Base-by-base conservation (phyloP, 1,140 invertebrate species). In the Drosophila pachea region DNA sequence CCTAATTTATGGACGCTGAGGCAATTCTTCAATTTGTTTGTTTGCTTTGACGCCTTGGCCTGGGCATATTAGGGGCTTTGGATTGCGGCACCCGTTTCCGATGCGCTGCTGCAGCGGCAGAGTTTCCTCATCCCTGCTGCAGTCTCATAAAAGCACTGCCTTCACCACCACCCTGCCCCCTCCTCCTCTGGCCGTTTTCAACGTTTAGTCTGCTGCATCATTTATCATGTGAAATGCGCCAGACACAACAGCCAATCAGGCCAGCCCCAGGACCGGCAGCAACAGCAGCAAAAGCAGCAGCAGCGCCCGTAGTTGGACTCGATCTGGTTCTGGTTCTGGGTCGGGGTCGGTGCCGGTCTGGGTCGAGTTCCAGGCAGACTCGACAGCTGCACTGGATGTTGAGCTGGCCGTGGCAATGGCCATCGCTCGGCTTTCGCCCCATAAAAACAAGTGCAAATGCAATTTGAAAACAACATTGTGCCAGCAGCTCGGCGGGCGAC, bases 391-490 rank as follows among this genome's bases (percentile, higher is more conserved):
- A 69, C 4, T 69, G 53, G 61, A 50, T 69, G 53, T 64, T 64
- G 49, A 38, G 49, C 29, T 56, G 50, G 40, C 33, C 35, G 14
- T 35, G 70, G 64, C 67, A 70, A 54, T 61, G 75, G 53, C 67
- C 52, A 64, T 48, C 8, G 31, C 31, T 33, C 49, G 58, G 43
- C 58, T 53, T 65, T 65, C 47, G 68, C 43, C 43, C 63, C 78
- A 84, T 83, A 84, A 83, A 83, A 83, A 83, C 78, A 83, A 83
- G 78, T 83, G 79, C 73, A 83, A 83, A 83, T 83, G 76, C 78
- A 83, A 83, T 84, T 83, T 79, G 75, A 84, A 84, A 84, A 70
- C 78, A 84, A 52, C 64, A 68, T 68, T 72, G 64, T 38, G 49
- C 43, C 48, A 16, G 38, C 12, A 54, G 42, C 7, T 43, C 35